A percentile compares a stretch with the other conserved stretches of the same genome.
These are phyloP conservation scores for Orius laevigatus DNA, from an alignment of 1,140 invertebrate genomes.

Conservation along the genomic window DNA sequence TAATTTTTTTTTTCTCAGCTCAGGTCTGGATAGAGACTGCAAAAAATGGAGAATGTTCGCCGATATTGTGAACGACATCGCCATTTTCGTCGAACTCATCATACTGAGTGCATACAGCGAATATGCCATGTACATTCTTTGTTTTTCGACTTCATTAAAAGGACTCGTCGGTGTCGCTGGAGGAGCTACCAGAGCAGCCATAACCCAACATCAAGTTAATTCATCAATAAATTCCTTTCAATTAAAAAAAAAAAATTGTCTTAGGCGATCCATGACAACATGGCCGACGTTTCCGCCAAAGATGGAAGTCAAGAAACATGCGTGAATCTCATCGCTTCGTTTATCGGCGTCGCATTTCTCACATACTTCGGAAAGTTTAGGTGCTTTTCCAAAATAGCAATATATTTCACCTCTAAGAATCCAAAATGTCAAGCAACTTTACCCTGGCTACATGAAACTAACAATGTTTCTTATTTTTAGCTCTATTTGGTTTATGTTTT, in stretches of 20 bases:
- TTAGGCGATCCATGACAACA: conserved; percentile 66
- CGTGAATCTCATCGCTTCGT: conserved; percentile 73
- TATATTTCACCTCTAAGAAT: not conserved
- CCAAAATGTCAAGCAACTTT: not conserved
- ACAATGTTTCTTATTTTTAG: conserved; percentile 28
- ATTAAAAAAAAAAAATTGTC: conserved; percentile 3
- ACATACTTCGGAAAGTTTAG: conserved; percentile 40
- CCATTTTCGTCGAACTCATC: conserved; percentile 62
- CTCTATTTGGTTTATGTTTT: conserved; percentile 48
- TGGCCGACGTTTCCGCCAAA: conserved; percentile 88
- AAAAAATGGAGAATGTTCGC: conserved; percentile 93
- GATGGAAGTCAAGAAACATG: conserved; percentile 92
- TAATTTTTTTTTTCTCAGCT: conserved; percentile 30
- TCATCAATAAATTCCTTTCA: not conserved
- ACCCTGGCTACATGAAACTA: not conserved
- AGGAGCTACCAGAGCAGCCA: conserved; percentile 71
- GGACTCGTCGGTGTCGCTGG: conserved; percentile 76
- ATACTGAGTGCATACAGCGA: conserved; percentile 43
- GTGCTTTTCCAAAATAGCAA: conserved; percentile 28
- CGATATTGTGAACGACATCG: conserved; percentile 80
- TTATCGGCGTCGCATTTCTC: conserved; percentile 59
- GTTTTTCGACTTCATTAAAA: conserved; percentile 50
- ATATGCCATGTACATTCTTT: conserved; percentile 43
- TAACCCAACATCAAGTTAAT: conserved; percentile 73
- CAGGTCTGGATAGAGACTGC: conserved; percentile 61